Conservation (phyloP, 2,888 invertebrate genomes). For the Tetragonisca angustula region DNA sequence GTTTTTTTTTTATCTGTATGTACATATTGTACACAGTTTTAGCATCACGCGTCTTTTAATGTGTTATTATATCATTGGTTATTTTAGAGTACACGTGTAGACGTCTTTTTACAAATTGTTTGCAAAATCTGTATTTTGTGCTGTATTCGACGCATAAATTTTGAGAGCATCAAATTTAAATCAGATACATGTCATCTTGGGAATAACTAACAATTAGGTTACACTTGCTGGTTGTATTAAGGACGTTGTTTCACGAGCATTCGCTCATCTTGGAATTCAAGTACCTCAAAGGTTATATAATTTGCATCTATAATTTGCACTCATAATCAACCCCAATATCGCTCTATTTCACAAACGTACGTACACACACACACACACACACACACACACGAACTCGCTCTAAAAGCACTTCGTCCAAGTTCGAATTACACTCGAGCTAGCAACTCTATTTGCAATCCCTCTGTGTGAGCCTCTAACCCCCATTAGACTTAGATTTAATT, state of each 20-base stretch:
- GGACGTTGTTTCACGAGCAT: neutral
- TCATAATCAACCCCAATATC: neutral
- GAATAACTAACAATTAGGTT: neutral
- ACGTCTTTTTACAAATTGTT: too few species aligned
- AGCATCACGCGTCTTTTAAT: too few species aligned
- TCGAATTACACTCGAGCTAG: neutral
- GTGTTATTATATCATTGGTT: too few species aligned
- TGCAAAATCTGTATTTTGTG: too few species aligned
- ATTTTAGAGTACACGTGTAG: too few species aligned
- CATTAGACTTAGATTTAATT: neutral
- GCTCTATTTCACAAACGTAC: neutral
- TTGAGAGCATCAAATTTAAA: neutral
- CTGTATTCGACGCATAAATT: too few species aligned
- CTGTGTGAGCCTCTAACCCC: too few species aligned
- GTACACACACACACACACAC: too few species aligned
- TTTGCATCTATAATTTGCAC: neutral
- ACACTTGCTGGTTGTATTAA: neutral
- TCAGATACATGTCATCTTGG: neutral
- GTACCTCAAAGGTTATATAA: neutral
- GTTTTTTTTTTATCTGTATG: too few species aligned
- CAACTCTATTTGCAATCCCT: neutral
- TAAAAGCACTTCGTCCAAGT: neutral
- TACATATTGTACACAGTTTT: too few species aligned
- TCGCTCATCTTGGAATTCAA: neutral
- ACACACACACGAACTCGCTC: neutral